Percentiles rank a stretch among this genome's conserved stretches.
phyloP scores from a whole-genome alignment of 2,888 invertebrate species.

The Anthophora plumipes region DNA sequence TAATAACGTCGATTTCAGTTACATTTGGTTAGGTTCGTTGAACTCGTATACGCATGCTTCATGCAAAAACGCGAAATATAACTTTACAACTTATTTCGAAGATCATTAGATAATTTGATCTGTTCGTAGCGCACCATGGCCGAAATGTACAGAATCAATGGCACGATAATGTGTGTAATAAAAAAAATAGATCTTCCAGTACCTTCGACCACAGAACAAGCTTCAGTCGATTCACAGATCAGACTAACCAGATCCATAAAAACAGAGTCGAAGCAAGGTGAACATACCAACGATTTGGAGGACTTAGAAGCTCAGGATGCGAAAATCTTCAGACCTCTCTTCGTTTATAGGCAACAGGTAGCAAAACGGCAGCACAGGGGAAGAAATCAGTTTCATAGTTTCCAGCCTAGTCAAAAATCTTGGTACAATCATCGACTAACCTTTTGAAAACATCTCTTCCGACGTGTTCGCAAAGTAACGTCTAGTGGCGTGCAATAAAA shows the following conservation, averaged over 20 bases:
- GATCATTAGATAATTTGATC: no score
- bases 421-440: slow-evolving; percentile 3
- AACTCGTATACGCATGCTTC: no score
- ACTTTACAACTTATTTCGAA: no score
- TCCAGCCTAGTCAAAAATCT: slow-evolving; percentile 7
- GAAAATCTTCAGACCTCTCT: slow-evolving; percentile 80
- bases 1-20: no score
- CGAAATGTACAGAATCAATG: no score
- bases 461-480: not conserved
- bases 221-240: not conserved
- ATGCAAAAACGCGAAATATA: no score
- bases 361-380: slow-evolving; percentile 60
- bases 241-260: slow-evolving; percentile 59
- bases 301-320: slow-evolving; percentile 77
- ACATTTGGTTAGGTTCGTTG: no score
- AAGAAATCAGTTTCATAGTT: slow-evolving; percentile 16
- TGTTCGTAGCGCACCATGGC: no score
- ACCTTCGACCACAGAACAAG: not conserved
- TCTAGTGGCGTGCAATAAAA: no score
- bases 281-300: not conserved
- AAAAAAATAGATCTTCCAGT: not conserved
- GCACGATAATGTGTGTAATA: no score
- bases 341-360: slow-evolving; percentile 79
- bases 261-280: slow-evolving; percentile 16
- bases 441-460: slow-evolving; percentile 26